Evolutionary conservation across 1,140 invertebrate species (phyloP), one percentile per base, ranked within the genome.

Genomic region (Rhopalosiphum maidis): DNA sequence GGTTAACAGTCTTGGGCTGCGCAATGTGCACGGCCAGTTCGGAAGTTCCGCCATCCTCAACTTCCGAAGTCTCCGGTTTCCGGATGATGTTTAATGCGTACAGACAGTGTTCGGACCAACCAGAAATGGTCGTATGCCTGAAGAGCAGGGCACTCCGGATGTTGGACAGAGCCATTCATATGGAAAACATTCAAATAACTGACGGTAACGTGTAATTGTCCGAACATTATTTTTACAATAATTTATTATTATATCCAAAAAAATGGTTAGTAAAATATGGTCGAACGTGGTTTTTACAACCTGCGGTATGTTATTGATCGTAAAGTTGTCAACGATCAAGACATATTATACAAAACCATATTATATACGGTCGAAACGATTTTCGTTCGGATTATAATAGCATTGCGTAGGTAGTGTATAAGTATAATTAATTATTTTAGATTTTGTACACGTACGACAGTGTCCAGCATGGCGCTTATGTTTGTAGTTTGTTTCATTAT

Each of bases 111-210:
- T 95, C 96, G 91, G 95, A 95, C 55, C 96, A 96, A 55, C 95
- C 96, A 94, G 96, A 97, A 94, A 95, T 96, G 60, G 94, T 97
- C 90, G 96, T 96, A 95, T 97, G 97, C 94, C 95, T 97, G 93
- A 97, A 97, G 95, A 95, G 97, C 18, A 96, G 97, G 94, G 96
- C 96, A 0, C 95, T 97, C 0, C 96, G 96, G 94, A 95, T 97
- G 15, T 94, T 96, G 15, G 96, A 97, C 91, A 95, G 97, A n/a
- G 96, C 96, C 0, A 95, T 97, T 2, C 95, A 96, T 90, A 95
- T 96, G 94, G 96, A 96, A 91, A 95, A 95, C 30, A 95, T 97
- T n/a, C 96, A 96, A 41, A 95, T 97, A 48, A 94, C 96, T 22
- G 96, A 97, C 93, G 97, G 97, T 55, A 95, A 97, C 4, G 25